Base-by-base conservation (phyloP, 2,888 invertebrate species). In the Acheta domesticus region DNA sequence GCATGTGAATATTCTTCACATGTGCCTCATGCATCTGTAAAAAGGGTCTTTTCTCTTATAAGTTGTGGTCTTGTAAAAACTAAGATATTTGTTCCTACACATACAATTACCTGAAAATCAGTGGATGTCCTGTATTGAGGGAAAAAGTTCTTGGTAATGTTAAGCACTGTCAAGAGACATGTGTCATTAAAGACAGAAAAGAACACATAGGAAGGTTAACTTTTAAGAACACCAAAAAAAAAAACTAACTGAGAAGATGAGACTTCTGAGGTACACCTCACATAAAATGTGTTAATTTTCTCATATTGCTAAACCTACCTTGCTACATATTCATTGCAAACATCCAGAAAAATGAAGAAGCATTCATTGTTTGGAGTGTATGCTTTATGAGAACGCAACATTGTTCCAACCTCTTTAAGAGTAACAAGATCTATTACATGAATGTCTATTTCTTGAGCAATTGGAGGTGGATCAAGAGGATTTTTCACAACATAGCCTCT, bases 301-400 rank as follows among this genome's bases (percentile, higher is more conserved):
- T 36, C 36, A 36, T 5, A 36, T 36, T 62, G n/a, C 11, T 62
- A 78, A 75, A 80, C 83, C 87, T 87, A 93, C 94, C 94, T 95
- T 74, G 94, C 95, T 14, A 96, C 93, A 86, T 94, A 95, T 85
- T 94, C 91, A 83, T 94, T 90, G 84, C 92, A 93, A 11, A 94
- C 95, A 86, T 95, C 94, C 76, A 95, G 88, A 86, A 95, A 96
- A 84, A 95, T 94, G 85, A 95, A 95, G 86, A 94, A 95, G 84
- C 95, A 95, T 85, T 95, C 94, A 80, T 93, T 93, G 85, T 94
- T 94, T 1, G 94, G 92, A 3, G 95, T 95, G 85, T 93, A 96
- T 0, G 94, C 94, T 85, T 93, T 93, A 86, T 95, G 95, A 1
- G 94, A 91, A 80, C 93, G 88, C 49, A 94, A 86, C 92, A 94